Evolutionary conservation across 1,140 invertebrate genomes (phyloP), one percentile per base, ranked within the genome.

Genomic region (Saccostrea cuccullata): DNA sequence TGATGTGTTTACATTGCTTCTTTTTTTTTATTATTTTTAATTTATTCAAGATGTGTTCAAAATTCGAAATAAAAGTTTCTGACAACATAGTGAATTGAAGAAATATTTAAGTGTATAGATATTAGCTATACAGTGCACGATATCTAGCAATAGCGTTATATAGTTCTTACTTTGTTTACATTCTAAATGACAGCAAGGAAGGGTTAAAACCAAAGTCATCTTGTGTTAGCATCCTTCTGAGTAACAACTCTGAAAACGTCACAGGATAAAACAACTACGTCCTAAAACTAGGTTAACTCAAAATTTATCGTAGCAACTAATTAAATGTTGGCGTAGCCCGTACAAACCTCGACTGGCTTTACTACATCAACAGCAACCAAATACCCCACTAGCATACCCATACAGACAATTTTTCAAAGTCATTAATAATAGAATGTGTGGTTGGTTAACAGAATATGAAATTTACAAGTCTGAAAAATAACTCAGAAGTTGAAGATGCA

Each of bases 251-350:
- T 77, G 70, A 77, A 26, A 36, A 30, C 70, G 70, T 36, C 70
- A 36, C 23, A 77, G 70, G 26, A 77, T 77, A 77, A 12, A 30
- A 77, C 30, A 26, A 77, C 70, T 77, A 77, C 26, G 8, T 36
- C 13, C 70, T 77, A 77, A 77, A 77, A 77, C 70, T 77, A 77
- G 70, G 30, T 77, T 77, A 77, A 77, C 70, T 77, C 13, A 13
- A 30, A 36, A 77, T 26, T 15, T 6, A 36, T 77, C 70, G 11
- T 77, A 30, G 70, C 70, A 36, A 12, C 26, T 77, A 36, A 36
- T 36, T 36, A 77, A 3, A 30, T 26, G 4, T 36, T 17, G 26
- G 70, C 2, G 13, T 77, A 6, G 30, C 30, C 47, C 9, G 5
- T 47, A 47, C 47, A 9, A 0, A 47, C 23, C 23, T 77, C 11